Base-by-base conservation (phyloP, 1,140 invertebrate species). In the Apolygus lucorum region DNA sequence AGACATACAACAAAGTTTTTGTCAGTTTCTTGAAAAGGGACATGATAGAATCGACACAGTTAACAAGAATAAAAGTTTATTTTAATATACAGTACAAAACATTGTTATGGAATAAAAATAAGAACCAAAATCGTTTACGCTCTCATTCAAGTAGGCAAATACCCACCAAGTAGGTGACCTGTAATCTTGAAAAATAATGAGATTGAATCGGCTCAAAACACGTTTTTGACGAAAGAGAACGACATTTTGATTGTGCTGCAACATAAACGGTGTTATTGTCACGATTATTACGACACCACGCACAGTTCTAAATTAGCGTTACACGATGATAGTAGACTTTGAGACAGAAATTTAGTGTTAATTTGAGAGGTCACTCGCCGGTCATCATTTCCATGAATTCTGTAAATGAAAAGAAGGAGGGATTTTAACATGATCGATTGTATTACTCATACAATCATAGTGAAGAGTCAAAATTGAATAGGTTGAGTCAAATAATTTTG, bases 301-400 rank as follows among this genome's bases (percentile, higher is more conserved):
- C 34, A 42, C 34, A 17, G 4, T 42, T 42, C 34, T 42, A 42
- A 42, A 42, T 42, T 42, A 42, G 34, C 17, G 34, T 42, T 42
- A 8, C 17, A 42, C 34, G 34, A 8, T n/a, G n/a, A n/a, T 42
- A 8, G 34, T 42, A 42, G 34, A 17, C 17, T 42, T 4, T 4
- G 17, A 17, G 17, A 42, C 17, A 42, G 34, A 17, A 42, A 42
- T 42, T 8, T 42, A 8, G 17, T 42, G 34, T 42, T 42, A 42
- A 17, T 42, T 4, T 42, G 4, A 42, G 34, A 42, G 34, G 34
- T 73, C 73, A 74, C 71, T 75, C 74, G 27, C 74, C 74, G 21
- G 74, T 75, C 74, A 75, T 75, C 74, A 75, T 75, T 68, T 75
- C 74, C 74, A 75, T 75, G 67, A 75, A 75, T 64, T 75, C 74